Base-by-base conservation (phyloP, 2,113 vertebrate species). In the Dipodomys spectabilis region DNA sequence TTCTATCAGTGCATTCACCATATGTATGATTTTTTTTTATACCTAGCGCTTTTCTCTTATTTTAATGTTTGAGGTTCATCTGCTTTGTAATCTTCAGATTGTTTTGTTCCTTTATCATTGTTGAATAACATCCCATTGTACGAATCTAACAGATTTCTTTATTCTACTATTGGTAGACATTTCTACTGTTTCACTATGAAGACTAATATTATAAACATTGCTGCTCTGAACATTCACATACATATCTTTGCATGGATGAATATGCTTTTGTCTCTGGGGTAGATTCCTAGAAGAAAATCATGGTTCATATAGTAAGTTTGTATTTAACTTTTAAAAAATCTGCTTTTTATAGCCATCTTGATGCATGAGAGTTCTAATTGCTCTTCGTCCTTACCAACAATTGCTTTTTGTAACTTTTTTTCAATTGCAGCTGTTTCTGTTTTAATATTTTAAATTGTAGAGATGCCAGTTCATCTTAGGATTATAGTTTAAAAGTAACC, bases 1-100 rank as follows among this genome's bases (percentile, higher is more conserved):
- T 27, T 25, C 82, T 15, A 19, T 9, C 35, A 0, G 3, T 0
- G 3, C 15, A 2, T 0, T 3, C 39, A 18, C 0, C 10, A 22
- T 1, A 1, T 0, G 4, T 13, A 16, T 23, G 0, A 5, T 23
- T 35, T 25, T 81, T 39, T 39, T 45, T 16, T 30, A 57, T 18
- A 16, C 15, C 18, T 28, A 22, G 2, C 32, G 35, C 84, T 22
- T 68, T 49, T 27, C 64, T 16, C 1, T 0, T 16, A 57, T 25
- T 0, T 0, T 15, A 7, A 13, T 4, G 39, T 71, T 71, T 30
- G 4, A 35, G 57, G 62, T 53, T 65, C 28, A 19, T n/a, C 53
- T 1, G 6, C 8, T 0, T 8, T 16, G 72, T 25, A 44, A 5
- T 6, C 23, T 73, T 3, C 45, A 30, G 32, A 57, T 2, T 2